phyloP scores from a whole-genome alignment of 2,888 invertebrate genomes.

The Adelphocoris suturalis region DNA sequence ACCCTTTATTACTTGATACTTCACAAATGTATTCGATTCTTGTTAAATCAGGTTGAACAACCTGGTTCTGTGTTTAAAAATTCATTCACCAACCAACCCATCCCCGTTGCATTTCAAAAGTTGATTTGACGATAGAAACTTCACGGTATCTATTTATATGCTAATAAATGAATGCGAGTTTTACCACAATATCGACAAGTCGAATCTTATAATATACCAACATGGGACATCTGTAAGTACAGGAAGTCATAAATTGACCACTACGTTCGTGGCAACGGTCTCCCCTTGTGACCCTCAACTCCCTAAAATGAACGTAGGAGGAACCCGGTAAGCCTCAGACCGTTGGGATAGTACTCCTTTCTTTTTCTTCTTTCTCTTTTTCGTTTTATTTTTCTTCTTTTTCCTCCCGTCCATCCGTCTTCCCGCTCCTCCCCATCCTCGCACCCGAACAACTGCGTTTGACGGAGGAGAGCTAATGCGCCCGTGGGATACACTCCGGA shows the following conservation, averaged over 20 bases:
- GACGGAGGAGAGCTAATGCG: constrained; percentile 39
- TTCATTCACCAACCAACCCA: too few relatives aligned
- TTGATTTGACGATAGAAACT: too few relatives aligned
- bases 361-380: constrained; percentile 13
- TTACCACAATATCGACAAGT: too few relatives aligned
- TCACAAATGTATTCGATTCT: too few relatives aligned
- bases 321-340: constrained; percentile 3
- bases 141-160: too few relatives aligned
- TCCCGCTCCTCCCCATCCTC: background rate
- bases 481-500: constrained; percentile 32
- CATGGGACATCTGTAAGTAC: background rate
- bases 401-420: background rate
- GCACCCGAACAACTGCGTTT: constrained; percentile 21
- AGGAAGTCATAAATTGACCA: background rate
- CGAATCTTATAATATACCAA: too few relatives aligned
- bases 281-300: background rate
- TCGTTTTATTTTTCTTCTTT: background rate
- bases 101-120: too few relatives aligned
- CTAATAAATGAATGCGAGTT: too few relatives aligned
- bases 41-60: too few relatives aligned
- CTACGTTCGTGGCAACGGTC: background rate
- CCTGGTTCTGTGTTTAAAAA: too few relatives aligned
- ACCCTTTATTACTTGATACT: too few relatives aligned
- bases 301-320: constrained; percentile 28
- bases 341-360: constrained; percentile 38